Base-by-base conservation (phyloP, 53 echinoderm and acorn worm species). In the Patiria pectinifera region DNA sequence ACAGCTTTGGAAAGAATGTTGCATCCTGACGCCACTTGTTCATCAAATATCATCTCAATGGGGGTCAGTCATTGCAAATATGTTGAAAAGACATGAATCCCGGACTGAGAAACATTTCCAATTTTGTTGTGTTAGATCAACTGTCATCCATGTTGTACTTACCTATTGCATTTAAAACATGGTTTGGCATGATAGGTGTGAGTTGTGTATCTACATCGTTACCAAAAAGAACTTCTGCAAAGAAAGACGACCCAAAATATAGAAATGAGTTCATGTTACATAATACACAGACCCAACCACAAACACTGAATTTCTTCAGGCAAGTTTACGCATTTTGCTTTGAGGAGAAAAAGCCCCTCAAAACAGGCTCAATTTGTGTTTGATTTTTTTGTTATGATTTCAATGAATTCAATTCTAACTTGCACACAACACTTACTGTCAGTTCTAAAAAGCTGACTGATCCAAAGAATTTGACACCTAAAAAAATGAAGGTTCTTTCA, bases 81-180 rank as follows among this genome's bases (percentile, higher is more conserved):
- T 35, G 35, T 35, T 35, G 35, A 35, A 35, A 35, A 35, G 35
- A 35, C 35, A 35, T 1, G 35, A 35, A 35, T 35, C 35, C 35
- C 35, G 35, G 35, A 35, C 35, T 35, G 35, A 35, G 35, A 35
- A 35, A 35, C 35, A 35, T 35, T 35, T 35, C 35, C 35, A 35
- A 35, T 35, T 35, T 35, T 35, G 53, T 8, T 53, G 53, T 53
- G 8, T 53, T 48, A 11, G 21, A 47, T 82, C 82, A 8, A 16
- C 82, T 21, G 44, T 45, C 48, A 69, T 69, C 21, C 2, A 69
- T 82, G 13, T 19, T 21, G 8, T 74, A 89, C 69, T 80, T 81
- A 90, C 90, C 90, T 47, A 58, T 80, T 23, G 12, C 69, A 81
- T 90, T 90, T 80, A 80, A 80, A 80, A 81, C 10, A 66, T 58